Conservation (phyloP, 2,888 invertebrate species). For the Helleia helle region DNA sequence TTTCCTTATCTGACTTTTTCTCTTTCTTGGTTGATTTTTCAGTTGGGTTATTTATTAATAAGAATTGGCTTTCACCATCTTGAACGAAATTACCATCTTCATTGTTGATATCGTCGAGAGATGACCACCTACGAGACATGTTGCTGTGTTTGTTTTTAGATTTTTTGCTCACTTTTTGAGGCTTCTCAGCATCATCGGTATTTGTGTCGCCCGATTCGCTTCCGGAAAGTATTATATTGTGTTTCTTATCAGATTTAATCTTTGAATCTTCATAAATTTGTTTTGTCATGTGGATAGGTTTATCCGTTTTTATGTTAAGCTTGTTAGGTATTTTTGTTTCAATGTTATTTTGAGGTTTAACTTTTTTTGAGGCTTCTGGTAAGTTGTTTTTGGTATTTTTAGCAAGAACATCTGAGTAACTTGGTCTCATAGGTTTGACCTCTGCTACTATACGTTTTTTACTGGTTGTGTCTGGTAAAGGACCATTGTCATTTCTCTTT, state of each 20-base stretch:
- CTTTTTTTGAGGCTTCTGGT: conserved; percentile 61
- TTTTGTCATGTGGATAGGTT: conserved; percentile 36
- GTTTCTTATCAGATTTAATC: conserved; percentile 52
- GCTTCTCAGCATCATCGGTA: conserved; percentile 55
- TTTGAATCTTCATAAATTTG: conserved; percentile 44
- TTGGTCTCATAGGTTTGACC: conserved; percentile 90
- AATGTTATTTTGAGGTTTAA: conserved; percentile 46
- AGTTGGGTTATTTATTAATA: conserved; percentile 54
- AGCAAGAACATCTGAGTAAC: conserved; percentile 87
- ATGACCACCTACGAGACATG: conserved; percentile 74
- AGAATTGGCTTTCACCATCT: conserved; percentile 54
- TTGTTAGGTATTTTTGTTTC: conserved; percentile 52
- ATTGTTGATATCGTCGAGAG: conserved; percentile 68
- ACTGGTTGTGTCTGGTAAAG: conserved; percentile 67
- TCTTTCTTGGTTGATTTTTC: conserved; percentile 57
- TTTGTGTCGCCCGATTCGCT: conserved; percentile 66
- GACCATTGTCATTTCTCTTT: conserved; percentile 58
- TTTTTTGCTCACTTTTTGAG: conserved; percentile 48
- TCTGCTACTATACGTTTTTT: conserved; percentile 86
- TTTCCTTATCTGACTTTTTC: conserved; percentile 46
- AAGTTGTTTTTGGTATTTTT: conserved; percentile 75
- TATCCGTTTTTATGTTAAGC: conserved; percentile 51
- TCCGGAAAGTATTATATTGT: conserved; percentile 56
- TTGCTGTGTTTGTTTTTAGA: conserved; percentile 60
- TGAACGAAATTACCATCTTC: conserved; percentile 49